phyloP scores from a whole-genome alignment of 2,797 vertebrate genomes.

The Taenioides sp. region DNA sequence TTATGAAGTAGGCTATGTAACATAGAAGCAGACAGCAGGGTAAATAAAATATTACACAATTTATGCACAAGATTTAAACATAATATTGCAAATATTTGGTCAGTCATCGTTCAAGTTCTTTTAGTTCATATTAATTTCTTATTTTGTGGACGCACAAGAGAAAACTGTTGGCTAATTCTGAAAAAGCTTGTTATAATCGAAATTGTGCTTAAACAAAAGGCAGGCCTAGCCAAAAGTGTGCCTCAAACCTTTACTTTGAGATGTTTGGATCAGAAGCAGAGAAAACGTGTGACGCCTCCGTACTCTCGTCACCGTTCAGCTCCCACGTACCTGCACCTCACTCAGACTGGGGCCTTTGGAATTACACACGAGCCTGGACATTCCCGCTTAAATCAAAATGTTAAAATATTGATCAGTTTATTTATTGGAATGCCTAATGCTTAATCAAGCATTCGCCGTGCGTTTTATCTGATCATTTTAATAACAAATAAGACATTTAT shows the following conservation, averaged over 20 bases:
- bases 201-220: background rate
- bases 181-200: background rate
- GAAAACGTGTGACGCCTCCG: slow-evolving; percentile 38
- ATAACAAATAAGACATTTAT: background rate
- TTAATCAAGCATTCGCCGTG: background rate
- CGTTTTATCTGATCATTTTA: background rate
- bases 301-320: slow-evolving; percentile 3
- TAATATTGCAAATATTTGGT: background rate
- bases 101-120: background rate
- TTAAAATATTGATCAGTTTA: background rate
- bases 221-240: background rate
- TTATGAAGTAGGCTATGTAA: background rate
- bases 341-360: background rate
- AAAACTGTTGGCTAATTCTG: background rate
- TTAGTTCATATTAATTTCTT: background rate
- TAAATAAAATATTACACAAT: background rate
- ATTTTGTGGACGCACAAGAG: background rate
- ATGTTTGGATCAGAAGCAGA: slow-evolving; percentile 3
- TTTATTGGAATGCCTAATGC: background rate
- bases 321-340: background rate
- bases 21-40: background rate
- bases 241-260: background rate
- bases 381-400: too few relatives aligned
- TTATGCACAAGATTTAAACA: background rate
- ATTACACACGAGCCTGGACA: too few relatives aligned